Percentiles rank a stretch among this genome's conserved stretches.
These are phyloP conservation scores for Girardia tigrina DNA, from an alignment of 2,888 invertebrate species.

Conservation along the genomic window DNA sequence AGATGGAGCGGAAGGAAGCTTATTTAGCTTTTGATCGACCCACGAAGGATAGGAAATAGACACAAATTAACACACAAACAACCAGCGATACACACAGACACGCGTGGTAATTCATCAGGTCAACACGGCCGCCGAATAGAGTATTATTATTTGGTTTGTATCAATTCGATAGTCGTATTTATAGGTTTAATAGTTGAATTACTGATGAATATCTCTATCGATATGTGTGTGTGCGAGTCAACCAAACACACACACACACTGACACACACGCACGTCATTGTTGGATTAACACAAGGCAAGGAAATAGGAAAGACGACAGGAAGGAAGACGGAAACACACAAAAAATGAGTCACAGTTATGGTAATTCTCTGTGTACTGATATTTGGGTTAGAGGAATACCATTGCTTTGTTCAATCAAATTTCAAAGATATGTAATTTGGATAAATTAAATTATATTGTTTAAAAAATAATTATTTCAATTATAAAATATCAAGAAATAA, in stretches of 20 bases:
- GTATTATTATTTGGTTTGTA: slow-evolving; percentile 1
- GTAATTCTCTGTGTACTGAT: slow-evolving; percentile 16
- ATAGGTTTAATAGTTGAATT: neutral
- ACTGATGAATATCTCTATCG: slow-evolving; percentile 18
- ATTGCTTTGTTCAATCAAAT: slow-evolving; percentile 7
- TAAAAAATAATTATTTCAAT: too few species aligned
- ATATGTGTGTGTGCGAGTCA: slow-evolving; percentile 3
- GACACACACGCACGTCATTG: slow-evolving; percentile 8
- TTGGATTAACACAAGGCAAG: slow-evolving; percentile 21
- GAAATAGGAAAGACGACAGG: slow-evolving; percentile 23
- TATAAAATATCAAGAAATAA: too few species aligned
- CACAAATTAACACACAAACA: slow-evolving; percentile 16
- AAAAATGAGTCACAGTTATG: slow-evolving; percentile 23
- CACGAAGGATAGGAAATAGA: slow-evolving; percentile 23
- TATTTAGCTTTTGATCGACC: slow-evolving; percentile 23
- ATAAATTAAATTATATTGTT: neutral
- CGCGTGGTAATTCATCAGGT: slow-evolving; percentile 18
- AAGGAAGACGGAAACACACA: slow-evolving; percentile 23
- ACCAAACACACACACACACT: too few species aligned
- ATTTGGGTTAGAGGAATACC: slow-evolving; percentile 13
- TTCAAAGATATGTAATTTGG: neutral
- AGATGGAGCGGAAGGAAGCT: slow-evolving; percentile 23
- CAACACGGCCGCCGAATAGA: slow-evolving; percentile 13
- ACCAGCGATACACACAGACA: neutral
- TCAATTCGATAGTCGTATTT: slow-evolving; percentile 20